Base-by-base conservation (phyloP, 2,113 vertebrate genomes). In the Tragelaphus strepsiceros region DNA sequence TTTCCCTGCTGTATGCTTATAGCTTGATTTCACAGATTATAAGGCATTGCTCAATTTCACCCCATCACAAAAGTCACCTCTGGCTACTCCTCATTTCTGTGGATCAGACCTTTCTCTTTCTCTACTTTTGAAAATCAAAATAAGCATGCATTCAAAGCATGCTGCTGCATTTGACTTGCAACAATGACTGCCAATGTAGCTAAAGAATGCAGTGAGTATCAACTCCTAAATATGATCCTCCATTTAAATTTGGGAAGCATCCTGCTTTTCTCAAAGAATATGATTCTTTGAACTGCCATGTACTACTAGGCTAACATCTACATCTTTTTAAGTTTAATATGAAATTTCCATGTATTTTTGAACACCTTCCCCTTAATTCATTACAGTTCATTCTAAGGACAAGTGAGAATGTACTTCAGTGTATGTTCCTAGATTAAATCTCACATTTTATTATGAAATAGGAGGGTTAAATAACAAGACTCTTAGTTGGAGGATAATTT, bases 401-500 rank as follows among this genome's bases (percentile, higher is more conserved):
- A 90, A 93, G 9, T 90, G 53, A 82, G 39, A 95, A 86, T 85
- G 4, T 74, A 93, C 26, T 81, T 90, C 7, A 15, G 39, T 49
- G 8, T 64, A 15, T 28, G 19, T n/a, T 39, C 61, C 21, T 87
- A 77, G 19, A 46, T 28, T 88, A 54, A 84, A 35, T 89, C 13
- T 89, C 88, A 54, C 32, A 54, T 77, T 56, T 10, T 43, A 56
- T 10, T 43, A 91, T 87, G 56, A 96, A 53, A 14, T 49, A 84
- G 74, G 2, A 80, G 17, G 3, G 17, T 43, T 96, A 91, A 83
- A 39, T 80, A 64, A 43, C 13, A 51, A 96, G 59, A 1, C 4
- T 61, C 14, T 91, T 82, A 91, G n/a, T 83, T 84, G 93, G 81
- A 84, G 43, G 43, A 85, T 94, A 87, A 97, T 92, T 97, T 90